These are phyloP conservation scores for Schrankia costaestrigalis DNA, from an alignment of 2,888 invertebrate genomes.

Conservation along the genomic window DNA sequence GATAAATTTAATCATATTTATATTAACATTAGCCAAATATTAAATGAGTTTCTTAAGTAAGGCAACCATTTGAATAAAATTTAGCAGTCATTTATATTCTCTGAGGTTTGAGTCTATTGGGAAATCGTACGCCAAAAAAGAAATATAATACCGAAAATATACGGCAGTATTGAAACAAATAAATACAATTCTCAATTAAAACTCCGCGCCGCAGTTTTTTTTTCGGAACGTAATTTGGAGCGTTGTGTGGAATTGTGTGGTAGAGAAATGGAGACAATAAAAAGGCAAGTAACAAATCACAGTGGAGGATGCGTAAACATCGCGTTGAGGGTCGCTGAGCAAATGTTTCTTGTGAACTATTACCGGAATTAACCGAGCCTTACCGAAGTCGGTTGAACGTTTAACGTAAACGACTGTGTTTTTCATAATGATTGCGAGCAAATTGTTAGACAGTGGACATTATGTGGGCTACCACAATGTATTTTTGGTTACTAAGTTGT, in stretches of 20 bases:
- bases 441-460: neutral
- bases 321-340: slow-evolving; percentile 28
- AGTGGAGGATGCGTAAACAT: slow-evolving; percentile 51
- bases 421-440: too few species aligned
- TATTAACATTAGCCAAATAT: too few species aligned
- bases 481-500: too few species aligned
- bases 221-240: slow-evolving; percentile 33
- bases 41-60: slow-evolving; percentile 1
- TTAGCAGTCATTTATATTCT: slow-evolving; percentile 2
- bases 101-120: neutral
- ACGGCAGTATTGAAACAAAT: slow-evolving; percentile 38
- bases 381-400: slow-evolving; percentile 17
- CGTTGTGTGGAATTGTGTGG: slow-evolving; percentile 14
- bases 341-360: slow-evolving; percentile 37
- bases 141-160: slow-evolving; percentile 4
- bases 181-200: slow-evolving; percentile 53
- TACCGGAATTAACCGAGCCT: slow-evolving; percentile 26
- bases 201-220: slow-evolving; percentile 29
- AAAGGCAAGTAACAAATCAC: slow-evolving; percentile 53
- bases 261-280: slow-evolving; percentile 44
- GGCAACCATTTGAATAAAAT: slow-evolving; percentile 5
- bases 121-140: slow-evolving; percentile 1
- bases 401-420: slow-evolving; percentile 14
- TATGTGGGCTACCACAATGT: too few species aligned
- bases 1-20: too few species aligned